Evolutionary conservation across 2,797 vertebrate species (phyloP), one percentile per base, ranked within the genome.

Genomic region (Diglossa cyanea): DNA sequence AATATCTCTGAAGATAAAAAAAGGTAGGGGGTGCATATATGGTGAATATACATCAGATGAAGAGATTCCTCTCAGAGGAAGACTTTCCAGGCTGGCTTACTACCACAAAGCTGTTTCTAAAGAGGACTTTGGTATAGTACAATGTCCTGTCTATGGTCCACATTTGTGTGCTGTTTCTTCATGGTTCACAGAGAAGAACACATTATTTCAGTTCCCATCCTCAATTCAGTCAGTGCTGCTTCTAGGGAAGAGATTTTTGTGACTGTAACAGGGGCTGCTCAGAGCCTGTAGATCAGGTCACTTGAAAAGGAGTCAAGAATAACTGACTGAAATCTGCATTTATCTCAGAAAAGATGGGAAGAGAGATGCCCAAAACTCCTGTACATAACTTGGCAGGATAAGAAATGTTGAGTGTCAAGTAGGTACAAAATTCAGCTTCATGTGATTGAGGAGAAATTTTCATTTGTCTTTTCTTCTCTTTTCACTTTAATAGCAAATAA

Each of bases 1-100:
- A 24, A 47, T 67, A 60, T 2, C 26, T 76, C 30, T 63, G 50
- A 75, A 65, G 25, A 26, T 7, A 68, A 60, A 89, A 87, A 55
- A 9, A 35, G 7, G 1, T 14, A 10, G 2, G 5, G 20, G 5
- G 3, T 23, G 57, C 28, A 44, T 30, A 60, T 9, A 14, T 14
- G 15, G 5, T 60, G 42, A 35, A 8, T 76, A 53, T 48, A 40
- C 20, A 85, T 21, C 8, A 60, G 5, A 14, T 25, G 2, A 70
- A 81, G 33, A 71, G 28, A 35, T 2, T 39, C 8, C 13, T 66
- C 7, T 16, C 45, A 65, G 33, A 79, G 33, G 53, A 81, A 68
- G 17, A 71, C 3, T 60, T 74, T 7, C 28, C 9, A 6, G n/a
- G 18, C 17, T 66, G 44, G 62, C 6, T 13, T 53, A 24, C 10